Evolutionary conservation across 1,140 invertebrate species (phyloP).

Genomic region (Nebria ingens): DNA sequence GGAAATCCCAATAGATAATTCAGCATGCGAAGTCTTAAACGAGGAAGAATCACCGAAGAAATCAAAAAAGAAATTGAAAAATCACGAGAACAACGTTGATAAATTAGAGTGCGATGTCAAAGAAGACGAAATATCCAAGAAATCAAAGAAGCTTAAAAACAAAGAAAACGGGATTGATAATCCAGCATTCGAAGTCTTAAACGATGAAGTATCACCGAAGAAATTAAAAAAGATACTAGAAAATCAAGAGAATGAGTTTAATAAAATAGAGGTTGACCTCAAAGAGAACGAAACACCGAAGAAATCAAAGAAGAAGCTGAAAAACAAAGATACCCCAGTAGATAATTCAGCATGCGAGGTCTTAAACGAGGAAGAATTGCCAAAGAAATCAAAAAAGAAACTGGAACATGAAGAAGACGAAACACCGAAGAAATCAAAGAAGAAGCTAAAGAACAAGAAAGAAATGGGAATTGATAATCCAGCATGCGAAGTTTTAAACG

Average conservation of each 20-base stretch:
- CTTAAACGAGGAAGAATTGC: neutral
- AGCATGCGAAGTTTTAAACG: neutral
- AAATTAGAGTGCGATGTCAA: neutral
- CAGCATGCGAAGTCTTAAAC: slow-evolving; percentile 8
- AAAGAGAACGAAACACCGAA: slow-evolving; percentile 6
- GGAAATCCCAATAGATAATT: slow-evolving; percentile 7
- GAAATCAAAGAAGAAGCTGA: neutral
- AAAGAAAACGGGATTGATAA: too few relatives aligned
- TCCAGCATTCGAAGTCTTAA: too few relatives aligned
- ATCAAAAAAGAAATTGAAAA: neutral
- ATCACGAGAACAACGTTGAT: neutral
- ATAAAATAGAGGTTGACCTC: too few relatives aligned
- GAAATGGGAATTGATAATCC: slow-evolving; percentile 1
- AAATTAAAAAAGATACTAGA: slow-evolving; percentile 13
- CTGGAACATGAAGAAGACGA: slow-evolving; percentile 11
- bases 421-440: slow-evolving; percentile 8
- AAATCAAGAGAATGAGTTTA: too few relatives aligned
- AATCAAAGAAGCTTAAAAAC: too few relatives aligned
- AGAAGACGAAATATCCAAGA: neutral
- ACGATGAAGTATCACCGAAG: slow-evolving; percentile 17
- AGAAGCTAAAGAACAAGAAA: neutral
- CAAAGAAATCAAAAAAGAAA: too few relatives aligned
- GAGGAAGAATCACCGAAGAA: neutral
- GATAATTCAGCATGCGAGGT: neutral
- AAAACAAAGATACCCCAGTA: slow-evolving; percentile 4